Evolutionary conservation across 53 echinoderm and acorn worm genomes (phyloP).

Genomic region (Echinarachnius parma): DNA sequence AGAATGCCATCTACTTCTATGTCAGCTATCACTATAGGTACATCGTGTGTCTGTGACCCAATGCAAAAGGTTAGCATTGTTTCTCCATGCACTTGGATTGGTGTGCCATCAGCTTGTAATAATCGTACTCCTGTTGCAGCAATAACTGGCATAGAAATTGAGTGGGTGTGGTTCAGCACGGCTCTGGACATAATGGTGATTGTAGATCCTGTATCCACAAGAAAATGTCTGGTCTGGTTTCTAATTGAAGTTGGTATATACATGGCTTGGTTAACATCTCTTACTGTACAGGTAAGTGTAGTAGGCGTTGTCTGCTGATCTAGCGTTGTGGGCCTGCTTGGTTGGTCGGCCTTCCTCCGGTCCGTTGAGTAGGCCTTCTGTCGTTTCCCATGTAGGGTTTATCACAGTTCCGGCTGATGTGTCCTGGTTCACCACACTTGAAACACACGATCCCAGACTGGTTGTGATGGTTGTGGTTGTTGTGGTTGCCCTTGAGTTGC

Average conservation of each 20-base stretch:
- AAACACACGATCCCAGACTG: background rate
- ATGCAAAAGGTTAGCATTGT: background rate
- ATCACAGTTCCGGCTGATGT: background rate
- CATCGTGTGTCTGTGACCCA: background rate
- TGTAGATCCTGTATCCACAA: conserved; percentile 19
- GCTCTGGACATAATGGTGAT: background rate
- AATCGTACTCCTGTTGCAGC: background rate
- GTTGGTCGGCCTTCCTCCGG: background rate
- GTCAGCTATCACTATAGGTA: conserved; percentile 30
- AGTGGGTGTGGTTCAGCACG: background rate
- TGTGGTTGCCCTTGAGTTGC: background rate
- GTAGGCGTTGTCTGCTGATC: background rate
- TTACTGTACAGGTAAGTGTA: background rate
- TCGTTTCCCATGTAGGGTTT: conserved; percentile 16
- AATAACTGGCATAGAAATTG: background rate
- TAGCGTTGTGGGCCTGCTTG: conserved; percentile 3
- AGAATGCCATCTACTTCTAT: conserved; percentile 58
- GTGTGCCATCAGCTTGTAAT: conserved; percentile 10
- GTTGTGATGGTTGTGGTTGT: background rate
- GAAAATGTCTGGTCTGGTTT: background rate
- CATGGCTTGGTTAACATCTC: background rate
- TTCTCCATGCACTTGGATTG: conserved; percentile 10
- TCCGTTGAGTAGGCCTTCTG: conserved; percentile 2
- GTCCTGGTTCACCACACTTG: conserved; percentile 14
- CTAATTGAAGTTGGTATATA: background rate